Base-by-base conservation (phyloP, 2,797 vertebrate species). In the Enteromius anoplus region DNA sequence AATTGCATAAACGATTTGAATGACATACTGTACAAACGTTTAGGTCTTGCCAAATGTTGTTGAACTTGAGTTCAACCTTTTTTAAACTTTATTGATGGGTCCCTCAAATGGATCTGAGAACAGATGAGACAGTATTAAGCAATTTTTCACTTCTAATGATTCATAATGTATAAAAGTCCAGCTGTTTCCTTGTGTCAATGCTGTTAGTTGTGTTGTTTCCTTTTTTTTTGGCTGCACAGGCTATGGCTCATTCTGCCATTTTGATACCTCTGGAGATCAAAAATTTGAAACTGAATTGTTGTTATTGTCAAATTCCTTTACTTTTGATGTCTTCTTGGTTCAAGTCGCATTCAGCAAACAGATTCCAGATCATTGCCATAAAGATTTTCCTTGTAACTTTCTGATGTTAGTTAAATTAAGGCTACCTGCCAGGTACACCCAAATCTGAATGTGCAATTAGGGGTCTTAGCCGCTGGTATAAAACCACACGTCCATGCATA, bases 121-220 rank as follows among this genome's bases (percentile, higher is more conserved):
- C 14, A 66, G 7, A 45, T 45, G 8, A 72, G 15, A 45, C 1
- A 66, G 68, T 68, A 49, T 21, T 34, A 19, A 15, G 15, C 19
- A 68, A 49, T 17, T 23, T 37, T 66, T 7, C 45, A 37, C 10
- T 68, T 42, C 12, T 45, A 19, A 4, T 42, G n/a, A 42, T 29
- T 15, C 55, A 60, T 60, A 23, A 64, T 34, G 0, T 34, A 9
- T 17, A 80, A 42, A 64, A 81, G 66, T 68, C 4, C 17, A 78
- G 7, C 29, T 2, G 14, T 62, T 49, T 69, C 15, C 9, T 82
- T 58, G 84, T 82, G 69, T 82, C 78, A 66, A 84, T 84, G 82
- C 77, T 83, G 65, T 77, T 72, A 29, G 85, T 86, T n/a, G 77
- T 71, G 1, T 75, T 62, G 3, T 83, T 73, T 3, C 21, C 68